These are phyloP conservation scores for Sterrhoptilus dennistouni DNA, from an alignment of 2,113 vertebrate genomes.

Conservation along the genomic window DNA sequence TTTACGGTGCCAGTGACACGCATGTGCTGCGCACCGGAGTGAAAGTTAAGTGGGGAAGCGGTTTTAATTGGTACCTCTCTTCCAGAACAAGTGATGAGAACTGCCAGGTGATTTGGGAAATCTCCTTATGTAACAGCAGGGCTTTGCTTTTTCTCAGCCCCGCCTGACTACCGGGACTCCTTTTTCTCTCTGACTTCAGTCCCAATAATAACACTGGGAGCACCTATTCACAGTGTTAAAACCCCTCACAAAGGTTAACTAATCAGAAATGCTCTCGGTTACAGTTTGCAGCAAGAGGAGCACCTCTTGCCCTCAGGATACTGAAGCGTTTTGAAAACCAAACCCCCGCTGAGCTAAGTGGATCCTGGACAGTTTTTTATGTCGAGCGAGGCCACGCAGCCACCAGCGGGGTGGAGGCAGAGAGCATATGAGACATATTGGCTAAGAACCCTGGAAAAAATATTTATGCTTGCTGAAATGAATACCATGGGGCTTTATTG, in stretches of 20 bases:
- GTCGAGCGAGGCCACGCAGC: not conserved
- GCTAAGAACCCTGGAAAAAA: slow-evolving; percentile 26
- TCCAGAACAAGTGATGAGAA: not conserved
- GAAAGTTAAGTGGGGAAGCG: not conserved
- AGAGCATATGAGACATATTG: not conserved
- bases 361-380: not conserved
- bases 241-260: not conserved
- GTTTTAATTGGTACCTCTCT: slow-evolving; percentile 22
- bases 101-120: not conserved
- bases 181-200: not conserved
- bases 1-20: not conserved
- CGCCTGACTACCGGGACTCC: not conserved
- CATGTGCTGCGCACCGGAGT: not conserved
- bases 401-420: slow-evolving; percentile 21
- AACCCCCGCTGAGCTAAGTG: not conserved
- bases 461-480: slow-evolving; percentile 24
- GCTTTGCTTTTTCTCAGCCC: slow-evolving; percentile 4
- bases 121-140: not conserved
- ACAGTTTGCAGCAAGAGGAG: not conserved
- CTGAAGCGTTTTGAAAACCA: not conserved
- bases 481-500: slow-evolving; percentile 4
- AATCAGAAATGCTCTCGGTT: not conserved
- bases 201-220: not conserved
- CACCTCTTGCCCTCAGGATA: not conserved
- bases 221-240: not conserved